A percentile compares a stretch with the other conserved stretches of the same genome.
Conservation (phyloP, 2,797 vertebrate species). For the Pitangus sulphuratus region DNA sequence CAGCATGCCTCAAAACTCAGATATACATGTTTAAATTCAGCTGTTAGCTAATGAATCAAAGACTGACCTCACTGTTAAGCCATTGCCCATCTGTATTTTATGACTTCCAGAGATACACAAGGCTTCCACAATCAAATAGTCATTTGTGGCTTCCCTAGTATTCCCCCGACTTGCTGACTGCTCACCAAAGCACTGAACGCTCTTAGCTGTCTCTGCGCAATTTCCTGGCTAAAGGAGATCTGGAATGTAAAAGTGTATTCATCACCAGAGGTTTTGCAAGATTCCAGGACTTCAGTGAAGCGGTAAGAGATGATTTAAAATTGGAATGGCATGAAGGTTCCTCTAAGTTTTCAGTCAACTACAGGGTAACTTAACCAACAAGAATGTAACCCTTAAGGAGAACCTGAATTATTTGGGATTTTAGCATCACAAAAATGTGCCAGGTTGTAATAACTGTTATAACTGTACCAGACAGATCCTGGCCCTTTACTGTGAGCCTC, state of each 20-base stretch:
- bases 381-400: background rate
- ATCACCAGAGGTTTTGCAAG: slow-evolving; percentile 37
- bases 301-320: slow-evolving; percentile 24
- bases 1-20: background rate
- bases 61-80: slow-evolving; percentile 23
- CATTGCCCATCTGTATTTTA: slow-evolving; percentile 47
- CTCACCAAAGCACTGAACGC: background rate
- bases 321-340: background rate
- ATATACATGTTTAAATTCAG: background rate
- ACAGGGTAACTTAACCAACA: background rate
- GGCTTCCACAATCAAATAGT: slow-evolving; percentile 20
- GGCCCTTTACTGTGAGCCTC: background rate
- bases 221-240: slow-evolving; percentile 45
- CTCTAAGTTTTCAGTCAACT: background rate
- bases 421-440: background rate
- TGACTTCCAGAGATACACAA: slow-evolving; percentile 44
- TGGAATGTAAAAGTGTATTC: slow-evolving; percentile 40
- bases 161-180: background rate
- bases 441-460: background rate
- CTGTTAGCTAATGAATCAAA: slow-evolving; percentile 27
- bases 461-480: background rate
- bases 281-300: slow-evolving; percentile 53
- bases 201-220: slow-evolving; percentile 21
- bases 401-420: background rate
- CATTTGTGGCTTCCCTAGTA: slow-evolving; percentile 21